Base-by-base conservation (phyloP, 2,888 invertebrate species). In the Gisinianus flammeolus region DNA sequence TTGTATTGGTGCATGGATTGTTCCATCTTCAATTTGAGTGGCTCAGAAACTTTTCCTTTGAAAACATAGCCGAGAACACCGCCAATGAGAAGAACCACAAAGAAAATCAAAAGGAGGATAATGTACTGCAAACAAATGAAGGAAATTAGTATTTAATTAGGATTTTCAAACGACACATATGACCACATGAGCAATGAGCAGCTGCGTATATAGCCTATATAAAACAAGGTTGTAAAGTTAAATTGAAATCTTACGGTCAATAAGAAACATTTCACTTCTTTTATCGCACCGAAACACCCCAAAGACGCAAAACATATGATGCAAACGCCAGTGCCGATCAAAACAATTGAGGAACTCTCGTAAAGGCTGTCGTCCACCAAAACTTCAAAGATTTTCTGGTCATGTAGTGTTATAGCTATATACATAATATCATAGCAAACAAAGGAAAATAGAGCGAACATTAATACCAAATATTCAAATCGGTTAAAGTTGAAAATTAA, bases 241-340 rank as follows among this genome's bases (percentile, higher is more conserved):
- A n/a, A n/a, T n/a, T n/a, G n/a, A n/a, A n/a, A 12, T 35, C 67
- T 89, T 88, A 96, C 96, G 89, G 94, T 94, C 77, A 96, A 90
- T 69, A 97, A 91, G 91, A 97, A 93, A 88, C 96, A 97, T 87
- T 95, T 93, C 86, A 96, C 93, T 90, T 97, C 97, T 87, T 93
- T 94, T 67, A 94, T 92, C n/a, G 97, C 95, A 66, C 97, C 97
- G 85, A 95, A 90, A 88, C 96, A 97, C 78, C 97, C 97, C 81
- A 97, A 91, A 87, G 96, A 92, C 12, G 97, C 93, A 75, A 97
- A 90, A 81, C 96, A 86, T 85, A 94, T 91, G 80, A 95, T 92
- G 80, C 94, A 89, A 44, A 92, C 90, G 6, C 97, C 96, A 79
- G 94, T 93, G 28, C 92, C 92, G 72, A 96, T 91, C 81, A 97